These are phyloP conservation scores for Tetranychus urticae DNA, from an alignment of 1,140 invertebrate species.

Conservation along the genomic window DNA sequence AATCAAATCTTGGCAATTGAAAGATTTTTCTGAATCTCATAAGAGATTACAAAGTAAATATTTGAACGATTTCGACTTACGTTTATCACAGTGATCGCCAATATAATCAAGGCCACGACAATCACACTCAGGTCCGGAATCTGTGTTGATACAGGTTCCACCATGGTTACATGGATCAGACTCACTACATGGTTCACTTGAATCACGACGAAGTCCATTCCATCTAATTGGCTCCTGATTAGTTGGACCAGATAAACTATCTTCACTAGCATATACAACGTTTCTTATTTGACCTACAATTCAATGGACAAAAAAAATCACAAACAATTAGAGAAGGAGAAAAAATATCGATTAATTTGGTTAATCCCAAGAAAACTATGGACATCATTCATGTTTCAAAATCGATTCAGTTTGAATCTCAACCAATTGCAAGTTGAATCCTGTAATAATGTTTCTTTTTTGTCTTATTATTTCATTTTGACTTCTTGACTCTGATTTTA, in stretches of 20 bases:
- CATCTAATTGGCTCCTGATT: neutral
- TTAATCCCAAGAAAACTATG: too few species aligned
- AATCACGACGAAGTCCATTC: neutral
- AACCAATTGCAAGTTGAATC: too few species aligned
- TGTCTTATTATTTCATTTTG: too few species aligned
- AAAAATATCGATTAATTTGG: too few species aligned
- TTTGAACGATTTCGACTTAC: conserved; percentile 29
- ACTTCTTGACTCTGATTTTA: too few species aligned
- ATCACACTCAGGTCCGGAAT: conserved; percentile 74
- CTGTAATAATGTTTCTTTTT: too few species aligned
- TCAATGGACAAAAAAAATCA: neutral
- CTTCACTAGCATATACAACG: neutral
- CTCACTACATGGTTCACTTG: neutral
- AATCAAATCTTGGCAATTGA: too few species aligned
- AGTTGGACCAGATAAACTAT: neutral
- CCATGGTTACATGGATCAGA: conserved; percentile 56
- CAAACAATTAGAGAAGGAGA: neutral
- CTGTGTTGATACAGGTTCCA: conserved; percentile 77
- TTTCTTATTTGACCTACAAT: neutral
- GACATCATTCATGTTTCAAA: too few species aligned
- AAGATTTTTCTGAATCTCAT: too few species aligned
- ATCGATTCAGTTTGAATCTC: too few species aligned
- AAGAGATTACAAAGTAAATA: neutral
- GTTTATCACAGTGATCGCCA: conserved; percentile 76
- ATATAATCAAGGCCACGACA: conserved; percentile 70